Base-by-base conservation (phyloP, 2,888 invertebrate genomes). In the Limnephilus lunatus region DNA sequence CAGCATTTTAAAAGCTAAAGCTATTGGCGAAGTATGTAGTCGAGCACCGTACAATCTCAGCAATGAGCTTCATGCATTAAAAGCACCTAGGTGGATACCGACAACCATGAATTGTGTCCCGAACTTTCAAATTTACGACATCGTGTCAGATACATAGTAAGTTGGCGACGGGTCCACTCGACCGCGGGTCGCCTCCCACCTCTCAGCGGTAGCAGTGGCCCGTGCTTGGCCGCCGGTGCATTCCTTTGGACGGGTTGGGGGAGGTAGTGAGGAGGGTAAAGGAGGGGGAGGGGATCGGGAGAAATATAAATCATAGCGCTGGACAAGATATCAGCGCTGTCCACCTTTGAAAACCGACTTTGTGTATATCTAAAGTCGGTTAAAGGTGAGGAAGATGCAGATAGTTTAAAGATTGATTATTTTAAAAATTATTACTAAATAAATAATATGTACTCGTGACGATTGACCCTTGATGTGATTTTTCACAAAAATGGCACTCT, bases 311-410 rank as follows among this genome's bases (percentile, higher is more conserved):
- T 92, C 92, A 92, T 88, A 44, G 9, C 80, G 68, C 86, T 86
- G 86, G 86, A 86, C 86, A 35, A 86, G 86, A 88, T 88, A 85
- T 81, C 48, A 80, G 89, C 86, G 68, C 68, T 39, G 91, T 91
- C 91, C 91, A 92, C 92, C 92, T 92, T 91, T 91, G 92, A 92
- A 87, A 92, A 89, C 89, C 44, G 81, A 81, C 30, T 89, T 89
- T 89, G 89, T 81, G 89, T 89, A 44, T 39, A 35, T 89, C 39
- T 81, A 89, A 89, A 89, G 44, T 89, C 68, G n/a, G 68, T 88
- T 88, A 68, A 80, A 25, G 5, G 30, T n/a, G 88, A 88, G 88
- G 88, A 25, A 4, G 30, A 1, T 68, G 19, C 35, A 0, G 15
- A 32, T 0, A 15, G 88, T 88, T 32, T 68, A 2, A 5, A 25